Evolutionary conservation across 2,113 vertebrate species (phyloP).

Genomic region (Cheilinus undulatus): DNA sequence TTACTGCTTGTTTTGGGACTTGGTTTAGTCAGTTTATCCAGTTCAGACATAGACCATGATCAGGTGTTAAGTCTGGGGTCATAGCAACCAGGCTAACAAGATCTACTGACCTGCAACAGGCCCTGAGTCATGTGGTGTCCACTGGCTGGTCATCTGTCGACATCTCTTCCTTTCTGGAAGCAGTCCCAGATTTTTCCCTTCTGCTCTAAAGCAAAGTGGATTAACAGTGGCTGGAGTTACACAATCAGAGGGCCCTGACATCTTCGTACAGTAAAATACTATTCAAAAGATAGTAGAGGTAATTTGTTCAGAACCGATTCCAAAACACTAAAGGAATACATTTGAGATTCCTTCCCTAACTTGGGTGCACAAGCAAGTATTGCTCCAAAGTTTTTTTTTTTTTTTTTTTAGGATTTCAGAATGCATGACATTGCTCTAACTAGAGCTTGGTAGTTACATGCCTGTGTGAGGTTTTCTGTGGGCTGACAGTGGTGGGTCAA

Average conservation of each 20-base stretch:
- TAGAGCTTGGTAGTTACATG: no score
- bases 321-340: background rate
- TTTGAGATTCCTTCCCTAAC: no score
- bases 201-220: slow-evolving; percentile 34
- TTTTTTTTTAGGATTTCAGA: no score
- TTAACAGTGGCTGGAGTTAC: slow-evolving; percentile 18
- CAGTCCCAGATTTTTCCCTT: slow-evolving; percentile 35
- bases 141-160: slow-evolving; percentile 35
- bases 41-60: background rate
- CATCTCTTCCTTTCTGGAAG: slow-evolving; percentile 40
- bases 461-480: no score
- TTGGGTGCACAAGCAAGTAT: no score
- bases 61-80: slow-evolving; percentile 17
- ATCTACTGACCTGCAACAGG: slow-evolving; percentile 36
- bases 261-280: slow-evolving; percentile 2
- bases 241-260: slow-evolving; percentile 12
- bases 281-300: background rate
- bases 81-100: background rate
- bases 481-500: no score
- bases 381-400: no score
- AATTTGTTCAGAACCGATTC: background rate
- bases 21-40: background rate
- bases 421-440: no score
- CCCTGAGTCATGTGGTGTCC: slow-evolving; percentile 10
- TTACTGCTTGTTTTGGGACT: no score